These are phyloP conservation scores for Dryococelus australis DNA, from an alignment of 2,888 invertebrate species.

Conservation along the genomic window DNA sequence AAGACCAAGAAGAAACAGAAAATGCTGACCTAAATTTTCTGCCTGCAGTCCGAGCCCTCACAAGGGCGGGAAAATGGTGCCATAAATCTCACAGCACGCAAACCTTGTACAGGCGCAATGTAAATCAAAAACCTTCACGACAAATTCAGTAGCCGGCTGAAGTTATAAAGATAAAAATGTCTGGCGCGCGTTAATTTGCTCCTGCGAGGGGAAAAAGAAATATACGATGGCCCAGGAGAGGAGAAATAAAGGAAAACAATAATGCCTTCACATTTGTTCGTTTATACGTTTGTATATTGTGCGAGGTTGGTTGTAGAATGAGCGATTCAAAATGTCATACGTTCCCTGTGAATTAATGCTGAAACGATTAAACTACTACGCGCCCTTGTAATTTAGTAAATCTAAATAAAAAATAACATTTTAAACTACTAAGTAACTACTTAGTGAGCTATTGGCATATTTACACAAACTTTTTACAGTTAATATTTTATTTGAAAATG, in stretches of 20 bases:
- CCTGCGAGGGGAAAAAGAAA: not conserved
- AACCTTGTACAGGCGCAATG: not conserved
- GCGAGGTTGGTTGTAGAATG: too few species aligned
- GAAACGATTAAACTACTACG: too few species aligned
- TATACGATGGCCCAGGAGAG: not conserved
- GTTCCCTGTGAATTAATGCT: too few species aligned
- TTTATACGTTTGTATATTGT: too few species aligned
- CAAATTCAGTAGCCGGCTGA: not conserved
- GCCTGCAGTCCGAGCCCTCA: not conserved
- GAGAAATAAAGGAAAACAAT: not conserved
- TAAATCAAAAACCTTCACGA: slow-evolving; percentile 1
- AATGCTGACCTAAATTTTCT: not conserved
- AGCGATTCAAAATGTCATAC: too few species aligned
- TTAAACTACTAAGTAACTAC: too few species aligned
- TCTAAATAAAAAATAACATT: too few species aligned
- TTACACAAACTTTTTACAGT: too few species aligned
- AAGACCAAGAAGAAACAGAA: not conserved
- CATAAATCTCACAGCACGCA: not conserved
- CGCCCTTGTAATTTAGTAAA: too few species aligned
- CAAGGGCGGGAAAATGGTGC: not conserved
- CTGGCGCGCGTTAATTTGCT: not conserved
- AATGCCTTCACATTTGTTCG: not conserved
- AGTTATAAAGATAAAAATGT: slow-evolving; percentile 16
- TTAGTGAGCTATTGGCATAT: too few species aligned
- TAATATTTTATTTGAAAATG: too few species aligned